A percentile compares a stretch with the other conserved stretches of the same genome.
Evolutionary conservation across 92 coral and sea anemone species (phyloP).

Genomic region (Chrysogorgia sp.): DNA sequence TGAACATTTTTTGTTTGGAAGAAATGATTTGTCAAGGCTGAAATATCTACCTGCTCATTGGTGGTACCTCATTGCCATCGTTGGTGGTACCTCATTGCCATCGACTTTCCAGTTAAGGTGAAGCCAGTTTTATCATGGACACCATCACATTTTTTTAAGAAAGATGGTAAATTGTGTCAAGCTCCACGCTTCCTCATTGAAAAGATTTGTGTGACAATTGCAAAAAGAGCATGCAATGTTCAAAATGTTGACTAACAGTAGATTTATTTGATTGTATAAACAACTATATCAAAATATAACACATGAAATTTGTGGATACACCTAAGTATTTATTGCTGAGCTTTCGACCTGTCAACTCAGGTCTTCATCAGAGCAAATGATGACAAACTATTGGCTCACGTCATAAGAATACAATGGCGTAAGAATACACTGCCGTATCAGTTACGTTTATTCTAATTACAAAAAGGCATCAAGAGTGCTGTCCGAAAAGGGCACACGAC

Average conservation of each 20-base stretch:
- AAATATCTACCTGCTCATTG: constrained; percentile 44
- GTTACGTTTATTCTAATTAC: too few relatives aligned
- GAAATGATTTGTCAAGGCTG: constrained; percentile 44
- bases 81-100: too few relatives aligned
- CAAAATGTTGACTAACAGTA: constrained; percentile 18
- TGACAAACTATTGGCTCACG: too few relatives aligned
- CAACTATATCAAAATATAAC: too few relatives aligned
- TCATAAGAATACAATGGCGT: too few relatives aligned
- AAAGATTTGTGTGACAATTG: constrained; percentile 43
- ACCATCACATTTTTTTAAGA: neutral
- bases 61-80: constrained; percentile 52
- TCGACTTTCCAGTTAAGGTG: constrained; percentile 56
- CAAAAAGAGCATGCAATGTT: constrained; percentile 38
- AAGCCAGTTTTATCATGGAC: constrained; percentile 56
- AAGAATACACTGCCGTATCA: too few relatives aligned
- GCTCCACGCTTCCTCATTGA: constrained; percentile 52
- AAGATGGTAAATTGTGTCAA: constrained; percentile 15
- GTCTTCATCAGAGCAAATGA: too few relatives aligned
- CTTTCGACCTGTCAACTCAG: too few relatives aligned
- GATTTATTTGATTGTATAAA: neutral
- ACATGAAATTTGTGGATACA: too few relatives aligned
- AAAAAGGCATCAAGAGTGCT: too few relatives aligned
- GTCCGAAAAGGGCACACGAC: too few relatives aligned
- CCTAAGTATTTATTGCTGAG: too few relatives aligned
- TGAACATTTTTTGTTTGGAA: constrained; percentile 45